phyloP scores from a whole-genome alignment of 1,140 invertebrate species.

The Drosophila sp. region DNA sequence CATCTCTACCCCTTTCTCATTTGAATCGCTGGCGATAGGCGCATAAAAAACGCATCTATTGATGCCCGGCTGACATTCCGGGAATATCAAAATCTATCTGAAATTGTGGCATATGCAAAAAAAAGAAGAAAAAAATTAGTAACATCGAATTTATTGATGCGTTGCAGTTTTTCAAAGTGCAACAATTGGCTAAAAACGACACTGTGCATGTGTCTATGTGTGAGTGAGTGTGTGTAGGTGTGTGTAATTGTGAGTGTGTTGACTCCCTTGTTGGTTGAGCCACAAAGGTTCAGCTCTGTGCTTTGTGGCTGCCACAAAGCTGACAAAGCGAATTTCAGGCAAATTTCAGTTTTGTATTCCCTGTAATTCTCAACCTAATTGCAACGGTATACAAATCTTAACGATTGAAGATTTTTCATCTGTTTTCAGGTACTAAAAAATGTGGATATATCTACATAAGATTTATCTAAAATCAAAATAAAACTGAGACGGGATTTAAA shows the following conservation, averaged over 20 bases:
- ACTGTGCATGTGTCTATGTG: constrained; percentile 1
- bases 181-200: constrained; percentile 44
- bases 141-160: constrained; percentile 41
- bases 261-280: constrained; percentile 29
- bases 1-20: constrained; percentile 2
- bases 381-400: neutral
- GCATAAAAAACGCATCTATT: constrained; percentile 41
- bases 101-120: constrained; percentile 10
- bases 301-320: constrained; percentile 28
- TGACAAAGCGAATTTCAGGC: constrained; percentile 44
- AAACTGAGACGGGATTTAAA: too few relatives aligned
- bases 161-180: constrained; percentile 42
- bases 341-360: constrained; percentile 31
- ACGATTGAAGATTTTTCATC: too few relatives aligned
- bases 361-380: neutral
- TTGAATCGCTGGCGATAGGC: neutral
- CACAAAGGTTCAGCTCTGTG: constrained; percentile 30
- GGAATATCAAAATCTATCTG: constrained; percentile 30
- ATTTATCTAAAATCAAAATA: too few relatives aligned
- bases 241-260: neutral
- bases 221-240: neutral
- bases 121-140: too few relatives aligned
- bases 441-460: too few relatives aligned
- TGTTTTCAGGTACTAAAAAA: too few relatives aligned
- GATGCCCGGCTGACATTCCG: constrained; percentile 35